A percentile compares a stretch with the other conserved stretches of the same genome.
phyloP scores from a whole-genome alignment of 2,113 vertebrate genomes.

The Acinonyx jubatus region DNA sequence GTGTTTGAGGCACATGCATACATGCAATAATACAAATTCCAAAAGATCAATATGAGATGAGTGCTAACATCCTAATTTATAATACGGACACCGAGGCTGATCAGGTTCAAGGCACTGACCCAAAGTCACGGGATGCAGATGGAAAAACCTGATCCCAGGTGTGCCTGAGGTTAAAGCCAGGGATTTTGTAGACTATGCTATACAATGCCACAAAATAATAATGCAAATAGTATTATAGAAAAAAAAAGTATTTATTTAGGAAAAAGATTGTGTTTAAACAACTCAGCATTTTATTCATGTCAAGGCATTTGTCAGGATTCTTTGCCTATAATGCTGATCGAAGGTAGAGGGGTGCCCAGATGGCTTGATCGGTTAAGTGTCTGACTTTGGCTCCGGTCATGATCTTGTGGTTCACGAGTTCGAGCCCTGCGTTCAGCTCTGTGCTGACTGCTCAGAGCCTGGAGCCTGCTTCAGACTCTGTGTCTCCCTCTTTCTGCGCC shows the following conservation, averaged over 20 bases:
- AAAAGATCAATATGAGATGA: neutral
- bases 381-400: too few relatives aligned
- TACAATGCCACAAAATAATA: neutral
- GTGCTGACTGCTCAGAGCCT: too few relatives aligned
- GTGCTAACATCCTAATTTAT: neutral
- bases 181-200: neutral
- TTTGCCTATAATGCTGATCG: neutral
- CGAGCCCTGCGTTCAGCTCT: too few relatives aligned
- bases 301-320: neutral
- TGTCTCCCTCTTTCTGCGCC: too few relatives aligned
- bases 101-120: neutral
- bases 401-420: too few relatives aligned
- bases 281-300: neutral
- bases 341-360: neutral
- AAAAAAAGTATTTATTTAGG: neutral
- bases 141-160: neutral
- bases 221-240: neutral
- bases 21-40: neutral
- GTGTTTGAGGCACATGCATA: neutral
- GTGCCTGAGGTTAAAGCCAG: neutral
- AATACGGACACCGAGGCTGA: neutral
- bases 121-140: neutral
- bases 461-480: too few relatives aligned
- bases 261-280: neutral
- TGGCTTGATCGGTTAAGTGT: too few relatives aligned